Evolutionary conservation across 2,888 invertebrate genomes (phyloP).

Genomic region (Clivina fossor): DNA sequence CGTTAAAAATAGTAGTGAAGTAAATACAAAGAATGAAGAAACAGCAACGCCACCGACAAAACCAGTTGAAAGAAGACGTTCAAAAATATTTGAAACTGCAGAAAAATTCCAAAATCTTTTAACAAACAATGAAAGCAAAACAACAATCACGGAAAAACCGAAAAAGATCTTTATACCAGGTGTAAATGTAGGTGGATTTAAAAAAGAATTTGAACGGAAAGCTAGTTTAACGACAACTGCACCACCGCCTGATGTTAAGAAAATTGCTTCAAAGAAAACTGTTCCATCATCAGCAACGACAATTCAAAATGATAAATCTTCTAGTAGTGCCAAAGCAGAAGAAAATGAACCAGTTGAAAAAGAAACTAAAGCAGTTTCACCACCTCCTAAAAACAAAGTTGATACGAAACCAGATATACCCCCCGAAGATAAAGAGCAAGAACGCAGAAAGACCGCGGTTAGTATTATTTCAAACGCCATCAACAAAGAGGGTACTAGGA

Average conservation of each 20-base stretch:
- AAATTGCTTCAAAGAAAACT: constrained; percentile 31
- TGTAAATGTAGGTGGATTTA: constrained; percentile 83
- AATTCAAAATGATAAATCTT: constrained; percentile 15
- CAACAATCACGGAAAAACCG: constrained; percentile 58
- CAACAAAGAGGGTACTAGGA: constrained; percentile 52
- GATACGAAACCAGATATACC: too few species aligned
- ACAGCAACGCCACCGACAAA: constrained; percentile 49
- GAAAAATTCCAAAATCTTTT: constrained; percentile 68
- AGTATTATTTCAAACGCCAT: constrained; percentile 74
- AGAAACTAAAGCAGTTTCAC: not conserved
- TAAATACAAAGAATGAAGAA: constrained; percentile 37
- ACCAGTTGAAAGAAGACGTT: constrained; percentile 63
- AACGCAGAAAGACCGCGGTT: constrained; percentile 67
- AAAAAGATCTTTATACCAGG: constrained; percentile 80
- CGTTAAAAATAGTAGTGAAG: constrained; percentile 39
- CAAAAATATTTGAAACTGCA: constrained; percentile 69
- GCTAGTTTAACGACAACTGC: constrained; percentile 61
- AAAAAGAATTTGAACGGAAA: constrained; percentile 81
- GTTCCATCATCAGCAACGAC: constrained; percentile 1
- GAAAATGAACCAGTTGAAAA: constrained; percentile 14
- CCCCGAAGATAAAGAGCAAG: constrained; percentile 58
- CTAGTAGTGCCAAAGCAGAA: constrained; percentile 22
- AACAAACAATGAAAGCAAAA: constrained; percentile 48
- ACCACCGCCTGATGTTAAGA: constrained; percentile 50
- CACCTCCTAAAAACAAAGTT: too few species aligned